These are phyloP conservation scores for Aegithalos caudatus DNA, from an alignment of 2,113 vertebrate species.

Conservation along the genomic window DNA sequence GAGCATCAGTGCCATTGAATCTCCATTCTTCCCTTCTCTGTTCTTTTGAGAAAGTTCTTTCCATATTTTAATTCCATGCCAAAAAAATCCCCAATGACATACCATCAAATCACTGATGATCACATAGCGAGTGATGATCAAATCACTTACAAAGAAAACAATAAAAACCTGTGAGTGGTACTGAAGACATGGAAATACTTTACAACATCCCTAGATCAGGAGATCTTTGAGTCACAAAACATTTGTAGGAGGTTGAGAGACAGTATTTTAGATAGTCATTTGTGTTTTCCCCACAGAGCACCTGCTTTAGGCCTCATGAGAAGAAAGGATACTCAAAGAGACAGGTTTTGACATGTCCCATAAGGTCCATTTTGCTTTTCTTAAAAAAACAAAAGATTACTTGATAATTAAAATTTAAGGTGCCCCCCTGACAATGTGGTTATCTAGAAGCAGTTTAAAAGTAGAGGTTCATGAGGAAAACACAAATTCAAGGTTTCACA, in stretches of 20 bases:
- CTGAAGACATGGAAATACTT: neutral
- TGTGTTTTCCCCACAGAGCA: neutral
- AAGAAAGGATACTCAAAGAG: neutral
- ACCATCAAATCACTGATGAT: neutral
- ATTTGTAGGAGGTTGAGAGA: neutral
- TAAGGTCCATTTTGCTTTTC: neutral
- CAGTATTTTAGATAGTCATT: neutral
- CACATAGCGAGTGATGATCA: too few relatives aligned
- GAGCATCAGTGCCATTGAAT: neutral
- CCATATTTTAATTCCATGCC: neutral
- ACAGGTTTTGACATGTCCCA: neutral
- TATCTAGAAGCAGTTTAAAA: neutral
- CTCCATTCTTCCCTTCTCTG: neutral
- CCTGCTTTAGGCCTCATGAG: neutral
- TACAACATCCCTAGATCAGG: neutral
- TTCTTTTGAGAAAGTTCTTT: neutral
- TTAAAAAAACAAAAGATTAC: neutral
- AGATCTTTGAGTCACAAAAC: neutral
- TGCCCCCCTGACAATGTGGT: neutral
- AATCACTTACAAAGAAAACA: neutral
- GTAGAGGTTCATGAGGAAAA: neutral
- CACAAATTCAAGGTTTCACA: neutral
- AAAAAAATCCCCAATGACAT: neutral
- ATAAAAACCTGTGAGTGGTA: neutral
- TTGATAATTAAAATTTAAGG: neutral